Conservation (phyloP, 2,888 invertebrate genomes). For the Drosophila histrio region DNA sequence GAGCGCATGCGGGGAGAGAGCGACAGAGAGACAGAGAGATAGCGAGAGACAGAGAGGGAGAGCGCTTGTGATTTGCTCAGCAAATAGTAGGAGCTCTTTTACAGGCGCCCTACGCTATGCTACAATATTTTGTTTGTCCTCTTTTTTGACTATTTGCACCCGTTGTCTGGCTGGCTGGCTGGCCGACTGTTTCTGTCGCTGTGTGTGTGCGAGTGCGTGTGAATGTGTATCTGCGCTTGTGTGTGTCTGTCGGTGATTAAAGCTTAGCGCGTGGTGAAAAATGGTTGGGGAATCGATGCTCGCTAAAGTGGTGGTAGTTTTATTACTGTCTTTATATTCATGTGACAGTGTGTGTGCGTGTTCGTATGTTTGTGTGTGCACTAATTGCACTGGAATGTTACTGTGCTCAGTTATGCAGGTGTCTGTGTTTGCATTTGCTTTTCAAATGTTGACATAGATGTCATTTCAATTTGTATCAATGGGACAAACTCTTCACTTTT, state of each 20-base stretch:
- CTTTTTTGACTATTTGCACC: conserved; percentile 46
- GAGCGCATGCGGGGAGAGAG: conserved; percentile 68
- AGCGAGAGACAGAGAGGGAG: conserved; percentile 36
- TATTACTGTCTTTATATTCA: conserved; percentile 20
- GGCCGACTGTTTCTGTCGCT: conserved; percentile 1
- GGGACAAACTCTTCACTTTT: conserved; percentile 27
- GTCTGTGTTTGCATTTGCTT: conserved; percentile 34
- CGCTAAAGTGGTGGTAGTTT: conserved; percentile 63
- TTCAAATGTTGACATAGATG: conserved; percentile 61
- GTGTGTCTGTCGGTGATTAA: conserved; percentile 56
- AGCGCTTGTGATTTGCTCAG: conserved; percentile 63
- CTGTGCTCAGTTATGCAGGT: conserved; percentile 23
- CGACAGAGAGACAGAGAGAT: conserved; percentile 42
- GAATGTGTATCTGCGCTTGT: conserved; percentile 8
- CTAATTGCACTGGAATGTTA: conserved; percentile 65
- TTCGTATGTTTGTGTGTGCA: conserved; percentile 12
- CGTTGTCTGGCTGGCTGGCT: conserved; percentile 35
- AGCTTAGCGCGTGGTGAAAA: conserved; percentile 69
- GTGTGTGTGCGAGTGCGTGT: neutral
- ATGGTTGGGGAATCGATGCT: conserved; percentile 44
- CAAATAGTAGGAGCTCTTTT: conserved; percentile 69
- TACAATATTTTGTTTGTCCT: conserved; percentile 48
- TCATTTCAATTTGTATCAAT: conserved; percentile 63
- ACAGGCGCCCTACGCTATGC: conserved; percentile 39
- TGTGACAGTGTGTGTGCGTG: neutral